Percentiles rank a stretch among this genome's conserved stretches.
Conservation (phyloP, 2,113 vertebrate genomes). For the Balaeniceps rex region DNA sequence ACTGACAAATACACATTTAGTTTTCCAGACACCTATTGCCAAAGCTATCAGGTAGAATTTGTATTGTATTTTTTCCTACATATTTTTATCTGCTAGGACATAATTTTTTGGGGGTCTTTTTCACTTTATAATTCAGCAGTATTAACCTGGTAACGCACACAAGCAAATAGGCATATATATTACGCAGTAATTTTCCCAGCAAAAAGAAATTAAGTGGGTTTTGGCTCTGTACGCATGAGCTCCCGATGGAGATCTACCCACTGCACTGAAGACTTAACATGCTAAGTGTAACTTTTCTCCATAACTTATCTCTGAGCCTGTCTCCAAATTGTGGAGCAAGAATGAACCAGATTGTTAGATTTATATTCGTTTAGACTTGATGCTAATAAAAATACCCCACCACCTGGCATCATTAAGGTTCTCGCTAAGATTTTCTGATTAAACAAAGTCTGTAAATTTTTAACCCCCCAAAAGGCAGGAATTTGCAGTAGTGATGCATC, state of each 20-base stretch:
- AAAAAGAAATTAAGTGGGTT: background rate
- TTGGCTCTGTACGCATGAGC: background rate
- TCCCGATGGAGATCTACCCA: background rate
- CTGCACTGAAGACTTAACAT: background rate
- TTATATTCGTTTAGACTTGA: background rate
- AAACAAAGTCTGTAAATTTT: fast-evolving
- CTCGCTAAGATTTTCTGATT: background rate
- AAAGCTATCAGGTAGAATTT: background rate
- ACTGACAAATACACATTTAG: background rate
- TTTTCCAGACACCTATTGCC: background rate
- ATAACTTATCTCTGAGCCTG: background rate
- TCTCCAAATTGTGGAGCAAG: background rate
- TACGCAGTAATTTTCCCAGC: background rate
- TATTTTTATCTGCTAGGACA: background rate
- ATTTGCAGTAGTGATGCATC: background rate
- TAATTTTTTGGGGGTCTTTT: fast-evolving
- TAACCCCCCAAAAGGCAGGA: background rate
- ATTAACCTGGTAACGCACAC: background rate
- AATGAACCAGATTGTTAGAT: background rate
- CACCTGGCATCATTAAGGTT: background rate
- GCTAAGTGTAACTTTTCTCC: background rate
- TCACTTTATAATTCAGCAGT: background rate
- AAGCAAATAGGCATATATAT: background rate
- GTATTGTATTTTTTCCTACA: background rate
- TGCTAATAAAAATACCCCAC: background rate